phyloP scores from a whole-genome alignment of 2,113 vertebrate species.

The Paradoxurus hermaphroditus region DNA sequence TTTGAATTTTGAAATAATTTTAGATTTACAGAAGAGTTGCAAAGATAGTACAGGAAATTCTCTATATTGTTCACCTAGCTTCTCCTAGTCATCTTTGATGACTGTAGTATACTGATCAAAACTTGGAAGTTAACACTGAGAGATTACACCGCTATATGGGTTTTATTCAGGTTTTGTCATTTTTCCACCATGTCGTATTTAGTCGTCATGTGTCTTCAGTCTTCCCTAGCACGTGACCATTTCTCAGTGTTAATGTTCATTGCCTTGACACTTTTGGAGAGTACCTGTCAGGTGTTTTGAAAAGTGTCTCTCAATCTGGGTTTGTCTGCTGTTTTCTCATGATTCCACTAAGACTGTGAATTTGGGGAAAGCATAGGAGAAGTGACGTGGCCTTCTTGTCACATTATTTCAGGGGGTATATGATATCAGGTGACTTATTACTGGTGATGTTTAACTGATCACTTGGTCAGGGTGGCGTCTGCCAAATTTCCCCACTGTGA shows the following conservation, averaged over 20 bases:
- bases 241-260: background rate
- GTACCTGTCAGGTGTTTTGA: background rate
- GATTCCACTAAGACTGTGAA: background rate
- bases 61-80: background rate
- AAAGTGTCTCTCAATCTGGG: background rate
- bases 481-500: background rate
- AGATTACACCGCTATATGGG: background rate
- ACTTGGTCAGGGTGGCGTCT: background rate
- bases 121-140: background rate
- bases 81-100: background rate
- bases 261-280: background rate
- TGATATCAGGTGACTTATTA: background rate
- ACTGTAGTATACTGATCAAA: background rate
- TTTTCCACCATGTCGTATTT: background rate
- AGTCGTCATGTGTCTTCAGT: background rate
- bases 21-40: background rate
- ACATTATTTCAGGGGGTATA: background rate
- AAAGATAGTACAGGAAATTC: background rate
- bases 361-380: background rate
- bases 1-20: slow-evolving; percentile 1
- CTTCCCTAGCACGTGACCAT: background rate
- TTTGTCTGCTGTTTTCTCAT: slow-evolving; percentile 4
- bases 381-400: background rate
- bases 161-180: background rate
- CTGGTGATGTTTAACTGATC: background rate